Evolutionary conservation across 2,888 invertebrate genomes (phyloP).

Genomic region (Hecatera dysodea): DNA sequence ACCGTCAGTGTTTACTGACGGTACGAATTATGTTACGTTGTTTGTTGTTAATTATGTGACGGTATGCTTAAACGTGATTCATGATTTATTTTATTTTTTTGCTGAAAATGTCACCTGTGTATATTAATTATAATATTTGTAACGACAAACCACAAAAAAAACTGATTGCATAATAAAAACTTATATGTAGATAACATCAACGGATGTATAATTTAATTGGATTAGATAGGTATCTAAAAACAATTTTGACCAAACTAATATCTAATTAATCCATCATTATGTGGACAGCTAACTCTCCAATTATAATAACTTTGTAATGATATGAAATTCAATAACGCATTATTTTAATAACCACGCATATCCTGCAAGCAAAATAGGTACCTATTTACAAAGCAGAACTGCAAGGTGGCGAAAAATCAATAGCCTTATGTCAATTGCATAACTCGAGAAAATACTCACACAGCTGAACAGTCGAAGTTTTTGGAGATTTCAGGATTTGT

Average conservation of each 20-base stretch:
- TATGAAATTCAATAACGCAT: background rate
- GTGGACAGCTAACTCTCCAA: constrained; percentile 19
- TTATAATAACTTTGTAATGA: constrained; percentile 6
- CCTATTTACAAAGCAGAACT: too few relatives aligned
- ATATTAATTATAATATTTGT: constrained; percentile 13
- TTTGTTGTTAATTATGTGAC: too few relatives aligned
- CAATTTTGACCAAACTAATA: constrained; percentile 14
- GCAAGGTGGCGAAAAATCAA: too few relatives aligned
- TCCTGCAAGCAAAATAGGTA: background rate
- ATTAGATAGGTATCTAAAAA: background rate
- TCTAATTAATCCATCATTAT: constrained; percentile 23
- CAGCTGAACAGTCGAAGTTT: too few relatives aligned
- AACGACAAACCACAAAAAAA: constrained; percentile 35
- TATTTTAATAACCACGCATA: background rate
- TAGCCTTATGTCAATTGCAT: too few relatives aligned
- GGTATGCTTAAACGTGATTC: background rate
- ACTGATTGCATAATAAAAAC: constrained; percentile 1
- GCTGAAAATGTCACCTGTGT: background rate
- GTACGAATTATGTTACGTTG: too few relatives aligned
- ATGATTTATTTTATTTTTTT: background rate
- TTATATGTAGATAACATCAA: constrained; percentile 17
- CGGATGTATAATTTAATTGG: constrained; percentile 29
- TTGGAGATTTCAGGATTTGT: too few relatives aligned
- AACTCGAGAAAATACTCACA: too few relatives aligned
- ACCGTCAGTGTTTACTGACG: background rate